Percentiles rank a stretch among this genome's conserved stretches.
phyloP scores from a whole-genome alignment of 2,797 vertebrate species.

The Petrocephalus schoutedeni region DNA sequence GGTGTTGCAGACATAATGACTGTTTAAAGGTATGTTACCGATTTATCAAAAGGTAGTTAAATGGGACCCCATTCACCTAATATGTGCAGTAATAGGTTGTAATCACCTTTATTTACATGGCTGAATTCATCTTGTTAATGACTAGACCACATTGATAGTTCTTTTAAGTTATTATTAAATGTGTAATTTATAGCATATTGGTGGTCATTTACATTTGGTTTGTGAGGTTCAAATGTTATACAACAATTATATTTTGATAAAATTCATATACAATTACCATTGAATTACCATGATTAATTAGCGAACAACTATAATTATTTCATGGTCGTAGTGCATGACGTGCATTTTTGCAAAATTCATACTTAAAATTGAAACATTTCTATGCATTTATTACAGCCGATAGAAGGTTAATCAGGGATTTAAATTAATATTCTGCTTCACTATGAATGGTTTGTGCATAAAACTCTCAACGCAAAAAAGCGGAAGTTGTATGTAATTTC shows the following conservation, averaged over 20 bases:
- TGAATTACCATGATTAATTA: background rate
- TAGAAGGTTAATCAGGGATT: background rate
- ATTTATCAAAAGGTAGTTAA: conserved; percentile 51
- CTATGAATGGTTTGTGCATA: background rate
- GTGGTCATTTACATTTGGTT: background rate
- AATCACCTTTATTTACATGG: conserved; percentile 68
- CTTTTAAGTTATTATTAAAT: background rate
- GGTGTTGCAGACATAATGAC: conserved; percentile 49
- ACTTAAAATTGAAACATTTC: background rate
- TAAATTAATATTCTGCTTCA: background rate
- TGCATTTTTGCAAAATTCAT: background rate
- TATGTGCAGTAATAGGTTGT: conserved; percentile 64
- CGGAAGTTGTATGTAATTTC: background rate
- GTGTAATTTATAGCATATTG: background rate
- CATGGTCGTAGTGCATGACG: background rate
- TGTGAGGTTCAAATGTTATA: background rate
- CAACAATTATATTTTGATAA: conserved; percentile 3
- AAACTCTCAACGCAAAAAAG: background rate
- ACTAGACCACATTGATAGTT: conserved; percentile 56
- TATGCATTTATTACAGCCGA: background rate
- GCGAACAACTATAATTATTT: background rate
- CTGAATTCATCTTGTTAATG: conserved; percentile 62
- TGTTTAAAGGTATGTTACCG: conserved; percentile 44
- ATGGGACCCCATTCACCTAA: conserved; percentile 63
- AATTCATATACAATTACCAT: background rate